These are phyloP conservation scores for Mormyrops boulengeri DNA, from an alignment of 2,797 vertebrate species.

Conservation along the genomic window DNA sequence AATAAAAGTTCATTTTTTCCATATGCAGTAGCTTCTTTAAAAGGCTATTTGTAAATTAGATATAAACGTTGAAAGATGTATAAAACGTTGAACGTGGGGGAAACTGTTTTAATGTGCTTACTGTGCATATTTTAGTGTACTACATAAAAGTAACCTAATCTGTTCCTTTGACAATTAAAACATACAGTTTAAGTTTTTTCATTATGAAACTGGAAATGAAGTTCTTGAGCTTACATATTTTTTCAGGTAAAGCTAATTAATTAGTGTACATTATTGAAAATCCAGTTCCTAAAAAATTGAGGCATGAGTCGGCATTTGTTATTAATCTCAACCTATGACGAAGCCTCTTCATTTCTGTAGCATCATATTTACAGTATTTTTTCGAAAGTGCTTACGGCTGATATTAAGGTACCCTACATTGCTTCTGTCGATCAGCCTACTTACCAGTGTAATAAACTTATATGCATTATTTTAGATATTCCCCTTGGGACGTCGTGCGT, in stretches of 20 bases:
- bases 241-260: not conserved
- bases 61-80: not conserved
- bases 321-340: not conserved
- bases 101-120: not conserved
- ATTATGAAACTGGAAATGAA: not conserved
- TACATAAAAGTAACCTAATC: not conserved
- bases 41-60: not conserved
- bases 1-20: not conserved
- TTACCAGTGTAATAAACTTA: not conserved
- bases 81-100: not conserved
- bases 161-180: not conserved
- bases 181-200: not conserved
- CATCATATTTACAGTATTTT: not conserved
- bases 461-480: not conserved
- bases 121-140: not conserved
- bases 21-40: not conserved
- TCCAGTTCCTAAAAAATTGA: not conserved
- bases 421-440: not conserved
- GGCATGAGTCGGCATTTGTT: not conserved
- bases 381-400: not conserved
- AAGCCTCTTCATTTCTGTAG: not conserved
- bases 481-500: not conserved
- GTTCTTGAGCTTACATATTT: not conserved
- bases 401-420: not conserved
- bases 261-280: not conserved